These are phyloP conservation scores for Microcebus ravelobensis DNA, from an alignment of 2,113 vertebrate genomes.

Conservation along the genomic window DNA sequence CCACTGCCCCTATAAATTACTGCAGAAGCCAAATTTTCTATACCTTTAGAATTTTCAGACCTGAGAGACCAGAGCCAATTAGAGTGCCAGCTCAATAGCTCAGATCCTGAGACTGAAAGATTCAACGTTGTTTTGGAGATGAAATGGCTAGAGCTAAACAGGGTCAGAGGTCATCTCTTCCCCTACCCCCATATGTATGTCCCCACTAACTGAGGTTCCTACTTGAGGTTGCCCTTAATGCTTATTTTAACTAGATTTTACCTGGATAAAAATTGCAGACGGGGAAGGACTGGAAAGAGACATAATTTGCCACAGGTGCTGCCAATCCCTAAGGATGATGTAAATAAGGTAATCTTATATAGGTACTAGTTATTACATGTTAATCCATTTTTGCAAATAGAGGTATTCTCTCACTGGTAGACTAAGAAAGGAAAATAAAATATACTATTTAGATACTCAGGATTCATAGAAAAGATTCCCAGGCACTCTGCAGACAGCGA, in stretches of 20 bases:
- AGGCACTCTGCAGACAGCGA: not conserved
- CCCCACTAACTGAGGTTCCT: not conserved
- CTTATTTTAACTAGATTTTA: not conserved
- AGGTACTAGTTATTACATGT: constrained; percentile 15
- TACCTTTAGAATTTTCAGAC: not conserved
- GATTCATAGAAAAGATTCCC: constrained; percentile 19
- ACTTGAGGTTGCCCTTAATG: not conserved
- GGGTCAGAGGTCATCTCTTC: not conserved
- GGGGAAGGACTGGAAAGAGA: not conserved
- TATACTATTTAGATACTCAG: not conserved
- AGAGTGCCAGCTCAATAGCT: not conserved
- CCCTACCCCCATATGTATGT: not conserved
- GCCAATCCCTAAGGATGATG: not conserved
- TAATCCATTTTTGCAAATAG: constrained; percentile 46
- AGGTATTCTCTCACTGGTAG: not conserved
- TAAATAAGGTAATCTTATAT: constrained; percentile 18
- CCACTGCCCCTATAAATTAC: not conserved
- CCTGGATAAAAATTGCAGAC: not conserved
- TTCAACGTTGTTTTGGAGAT: not conserved
- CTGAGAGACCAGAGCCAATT: not conserved
- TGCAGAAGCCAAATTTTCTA: not conserved
- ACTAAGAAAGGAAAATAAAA: constrained; percentile 52
- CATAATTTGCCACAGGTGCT: not conserved
- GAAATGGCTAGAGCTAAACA: not conserved
- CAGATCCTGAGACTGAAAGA: not conserved